A percentile compares a stretch with the other conserved stretches of the same genome.
phyloP scores from a whole-genome alignment of 1,140 invertebrate species.

The Spodoptera litura region DNA sequence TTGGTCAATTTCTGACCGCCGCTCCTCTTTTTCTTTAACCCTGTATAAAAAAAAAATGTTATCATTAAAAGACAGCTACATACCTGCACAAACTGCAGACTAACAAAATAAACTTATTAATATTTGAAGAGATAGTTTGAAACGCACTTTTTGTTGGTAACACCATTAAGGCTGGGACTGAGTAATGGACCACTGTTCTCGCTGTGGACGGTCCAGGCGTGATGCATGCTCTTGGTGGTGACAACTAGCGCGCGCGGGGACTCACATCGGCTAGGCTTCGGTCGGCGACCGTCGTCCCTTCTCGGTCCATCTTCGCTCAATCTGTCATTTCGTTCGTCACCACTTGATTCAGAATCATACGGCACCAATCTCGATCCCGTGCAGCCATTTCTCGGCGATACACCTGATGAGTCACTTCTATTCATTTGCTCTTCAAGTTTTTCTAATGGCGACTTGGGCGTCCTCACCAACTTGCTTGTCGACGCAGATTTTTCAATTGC shows the following conservation, averaged over 20 bases:
- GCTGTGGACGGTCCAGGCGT: conserved; percentile 85
- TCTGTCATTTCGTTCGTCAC: conserved; percentile 71
- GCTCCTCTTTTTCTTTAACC: conserved; percentile 73
- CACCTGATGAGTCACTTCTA: conserved; percentile 62
- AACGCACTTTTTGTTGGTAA: conserved; percentile 81
- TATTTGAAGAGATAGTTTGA: neutral
- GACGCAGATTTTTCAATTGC: conserved; percentile 66
- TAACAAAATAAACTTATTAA: conserved; percentile 21
- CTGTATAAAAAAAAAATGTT: conserved; percentile 51
- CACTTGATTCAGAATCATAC: conserved; percentile 81
- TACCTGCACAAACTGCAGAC: neutral
- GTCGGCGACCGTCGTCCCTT: conserved; percentile 50
- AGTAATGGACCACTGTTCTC: conserved; percentile 76
- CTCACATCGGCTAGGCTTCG: conserved; percentile 69
- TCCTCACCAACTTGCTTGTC: conserved; percentile 67
- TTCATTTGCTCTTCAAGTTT: conserved; percentile 83
- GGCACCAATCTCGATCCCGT: conserved; percentile 73
- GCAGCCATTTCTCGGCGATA: conserved; percentile 67
- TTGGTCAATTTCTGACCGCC: conserved; percentile 60
- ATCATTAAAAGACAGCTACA: neutral
- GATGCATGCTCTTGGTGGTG: conserved; percentile 80
- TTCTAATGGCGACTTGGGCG: conserved; percentile 74
- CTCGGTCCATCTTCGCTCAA: conserved; percentile 61
- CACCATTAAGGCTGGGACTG: conserved; percentile 82
- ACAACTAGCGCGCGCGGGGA: conserved; percentile 71